Base-by-base conservation (phyloP, 2,113 vertebrate species). In the Excalfactoria chinensis region DNA sequence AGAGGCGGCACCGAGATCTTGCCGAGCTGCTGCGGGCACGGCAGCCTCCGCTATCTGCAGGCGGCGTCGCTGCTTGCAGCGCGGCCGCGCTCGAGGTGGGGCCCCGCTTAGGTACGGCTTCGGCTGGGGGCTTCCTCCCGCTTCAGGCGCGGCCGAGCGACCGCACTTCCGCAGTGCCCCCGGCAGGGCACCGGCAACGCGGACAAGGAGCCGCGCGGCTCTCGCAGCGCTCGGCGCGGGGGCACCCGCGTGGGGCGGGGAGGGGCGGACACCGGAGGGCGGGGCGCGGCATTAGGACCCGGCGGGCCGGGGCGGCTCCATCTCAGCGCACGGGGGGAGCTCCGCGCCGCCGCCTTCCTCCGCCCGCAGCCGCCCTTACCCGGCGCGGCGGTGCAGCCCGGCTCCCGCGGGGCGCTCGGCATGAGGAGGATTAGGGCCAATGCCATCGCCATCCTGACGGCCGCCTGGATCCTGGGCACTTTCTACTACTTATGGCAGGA, bases 401-500 rank as follows among this genome's bases (percentile, higher is more conserved):
- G 81, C 92, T 90, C 20, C 93, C 21, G 48, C 43, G 95, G 90
- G 82, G 98, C 98, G 95, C 97, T 97, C 98, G 98, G 97, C 97
- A 99, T 99, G 99, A 99, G 99, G 97, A 98, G 98, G 98, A 98
- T 99, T 97, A 98, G 99, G 98, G 99, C 99, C 95, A 99, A 99
- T 98, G 99, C 99, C 98, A 99, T 99, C 96, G 99, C 98, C 71
- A 99, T 99, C 96, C 98, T 99, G 96, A 99, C 99, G 28, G 99
- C 99, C 64, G 99, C 99, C 70, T 99, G 99, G 99, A 99, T 99
- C 98, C 97, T 99, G 93, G 99, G 99, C 82, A 99, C 99, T 97
- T 99, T 99, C 95, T 99, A 99, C 98, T 99, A 99, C 98, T 98
- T 99, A 98, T 99, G 99, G 99, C 99, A 99, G 98, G 99, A 99